A percentile compares a stretch with the other conserved stretches of the same genome.
Evolutionary conservation across 2,113 vertebrate species (phyloP).

Genomic region (Centropristis striata): DNA sequence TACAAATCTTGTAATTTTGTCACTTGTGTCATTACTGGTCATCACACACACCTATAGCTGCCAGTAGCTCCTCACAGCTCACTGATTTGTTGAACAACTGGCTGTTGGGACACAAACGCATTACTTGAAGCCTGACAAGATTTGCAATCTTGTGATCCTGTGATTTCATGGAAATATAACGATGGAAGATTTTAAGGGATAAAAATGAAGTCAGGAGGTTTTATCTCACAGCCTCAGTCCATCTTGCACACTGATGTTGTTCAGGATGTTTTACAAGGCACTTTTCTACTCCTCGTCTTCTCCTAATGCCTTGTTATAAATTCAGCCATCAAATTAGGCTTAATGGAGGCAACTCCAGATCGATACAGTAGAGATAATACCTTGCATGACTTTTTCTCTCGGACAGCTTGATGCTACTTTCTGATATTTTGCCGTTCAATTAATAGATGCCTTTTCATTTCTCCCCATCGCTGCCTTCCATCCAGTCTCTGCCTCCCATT

Average conservation of each 20-base stretch:
- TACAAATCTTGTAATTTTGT: too few species aligned
- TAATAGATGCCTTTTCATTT: conserved; percentile 29
- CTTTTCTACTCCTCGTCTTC: background rate
- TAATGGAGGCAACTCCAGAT: conserved; percentile 58
- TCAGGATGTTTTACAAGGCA: conserved; percentile 45
- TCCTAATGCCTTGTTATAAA: conserved; percentile 33
- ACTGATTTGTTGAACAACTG: too few species aligned
- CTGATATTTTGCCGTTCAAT: conserved; percentile 32
- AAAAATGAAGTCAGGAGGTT: background rate
- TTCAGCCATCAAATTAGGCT: conserved; percentile 38
- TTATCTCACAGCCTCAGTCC: background rate
- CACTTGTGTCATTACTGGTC: too few species aligned
- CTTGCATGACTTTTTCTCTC: background rate
- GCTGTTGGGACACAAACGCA: too few species aligned
- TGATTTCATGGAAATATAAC: too few species aligned
- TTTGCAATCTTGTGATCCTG: too few species aligned
- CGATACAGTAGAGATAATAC: conserved; percentile 26
- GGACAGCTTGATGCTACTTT: background rate
- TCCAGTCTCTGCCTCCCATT: conserved; percentile 6
- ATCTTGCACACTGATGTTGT: background rate
- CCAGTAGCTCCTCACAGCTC: too few species aligned
- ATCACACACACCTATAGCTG: too few species aligned
- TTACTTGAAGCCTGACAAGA: too few species aligned
- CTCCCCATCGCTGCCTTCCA: background rate
- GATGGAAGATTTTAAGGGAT: background rate